Base-by-base conservation (phyloP, 2,888 invertebrate species). In the Heliconius ethilla region DNA sequence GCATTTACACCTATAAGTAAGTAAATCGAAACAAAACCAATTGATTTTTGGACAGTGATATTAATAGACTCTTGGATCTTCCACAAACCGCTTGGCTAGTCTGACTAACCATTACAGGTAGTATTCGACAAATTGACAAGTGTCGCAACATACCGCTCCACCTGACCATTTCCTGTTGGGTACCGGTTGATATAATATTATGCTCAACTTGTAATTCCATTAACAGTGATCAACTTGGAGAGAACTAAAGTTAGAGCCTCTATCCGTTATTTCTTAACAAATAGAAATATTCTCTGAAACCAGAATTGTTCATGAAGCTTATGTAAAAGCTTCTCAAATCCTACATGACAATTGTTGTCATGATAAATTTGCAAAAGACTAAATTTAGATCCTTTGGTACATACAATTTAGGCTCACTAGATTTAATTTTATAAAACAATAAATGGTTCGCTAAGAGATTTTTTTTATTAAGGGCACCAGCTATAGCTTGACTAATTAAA, bases 21-120 rank as follows among this genome's bases (percentile, higher is more conserved):
- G 0, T 78, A 62, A 9, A 82, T 15, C n/a, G 82, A 83, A 1
- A 83, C 74, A 69, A 84, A 84, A 2, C 83, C 83, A 0, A 83
- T 85, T 0, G 81, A 79, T 67, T 84, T 83, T 76, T 83, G 83
- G 37, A 83, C 33, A 0, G 84, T 85, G 0, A 83, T 84, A 25
- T 85, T 85, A 5, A 85, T 45, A 1, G 83, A 82, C 22, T 80
- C 82, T 59, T 85, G 84, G 3, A 83, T 81, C 29, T 79, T 82
- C 74, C 76, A 82, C 51, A 82, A 75, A 2, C 5, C 74, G 81
- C 63, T 83, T 75, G 82, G 83, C 82, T 82, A 82, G 13, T 82
- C 81, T 82, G 81, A 77, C 73, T 9, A 0, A 25, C 75, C 78
- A 75, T 66, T 81, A 75, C 79, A 80, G 0, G 45, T 75, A 40